A percentile compares a stretch with the other conserved stretches of the same genome.
phyloP scores from a whole-genome alignment of 2,888 invertebrate genomes.

The Tanaodytes sp. region DNA sequence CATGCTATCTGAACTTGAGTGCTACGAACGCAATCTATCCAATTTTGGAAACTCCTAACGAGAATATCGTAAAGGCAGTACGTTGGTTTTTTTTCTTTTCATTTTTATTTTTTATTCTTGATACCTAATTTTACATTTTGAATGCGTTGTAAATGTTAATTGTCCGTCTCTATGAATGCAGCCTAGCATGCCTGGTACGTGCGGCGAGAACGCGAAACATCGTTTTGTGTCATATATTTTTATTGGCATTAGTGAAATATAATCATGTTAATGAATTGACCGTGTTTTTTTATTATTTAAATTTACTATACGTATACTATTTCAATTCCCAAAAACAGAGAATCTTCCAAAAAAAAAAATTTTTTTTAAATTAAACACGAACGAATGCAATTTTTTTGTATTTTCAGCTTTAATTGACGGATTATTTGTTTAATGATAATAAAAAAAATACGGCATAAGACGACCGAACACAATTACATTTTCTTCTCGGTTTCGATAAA shows the following conservation, averaged over 20 bases:
- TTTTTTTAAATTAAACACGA: too few relatives aligned
- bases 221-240: neutral
- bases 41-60: constrained; percentile 48
- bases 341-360: too few relatives aligned
- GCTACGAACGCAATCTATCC: constrained; percentile 53
- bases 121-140: constrained; percentile 40
- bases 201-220: constrained; percentile 24
- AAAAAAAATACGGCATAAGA: too few relatives aligned
- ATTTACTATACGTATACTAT: too few relatives aligned
- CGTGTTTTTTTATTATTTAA: too few relatives aligned
- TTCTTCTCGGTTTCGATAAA: neutral
- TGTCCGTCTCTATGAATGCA: constrained; percentile 63
- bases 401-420: too few relatives aligned
- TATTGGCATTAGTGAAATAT: constrained; percentile 38
- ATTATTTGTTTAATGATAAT: too few relatives aligned
- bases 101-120: constrained; percentile 43
- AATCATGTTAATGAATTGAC: too few relatives aligned
- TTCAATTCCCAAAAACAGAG: too few relatives aligned
- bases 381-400: too few relatives aligned
- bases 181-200: constrained; percentile 52
- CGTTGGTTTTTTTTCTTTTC: constrained; percentile 48
- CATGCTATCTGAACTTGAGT: constrained; percentile 60
- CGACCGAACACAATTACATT: neutral
- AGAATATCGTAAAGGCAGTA: constrained; percentile 61
- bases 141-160: constrained; percentile 48